Evolutionary conservation across 2,113 vertebrate genomes (phyloP).

Genomic region (Callopanchax toddi): DNA sequence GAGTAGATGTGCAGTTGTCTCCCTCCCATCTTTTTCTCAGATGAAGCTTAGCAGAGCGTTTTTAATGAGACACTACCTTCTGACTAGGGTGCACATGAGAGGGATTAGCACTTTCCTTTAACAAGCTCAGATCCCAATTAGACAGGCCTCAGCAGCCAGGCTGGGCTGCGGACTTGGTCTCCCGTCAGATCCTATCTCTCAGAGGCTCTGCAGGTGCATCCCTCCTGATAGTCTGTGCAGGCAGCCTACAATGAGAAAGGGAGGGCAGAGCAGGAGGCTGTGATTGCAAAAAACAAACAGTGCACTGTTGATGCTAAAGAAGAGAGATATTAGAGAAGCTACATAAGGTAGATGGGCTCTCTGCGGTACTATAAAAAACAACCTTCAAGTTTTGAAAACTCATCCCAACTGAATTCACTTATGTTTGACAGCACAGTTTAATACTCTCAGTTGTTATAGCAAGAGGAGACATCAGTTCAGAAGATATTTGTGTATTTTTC

Average conservation of each 20-base stretch:
- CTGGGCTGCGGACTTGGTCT: conserved; percentile 36
- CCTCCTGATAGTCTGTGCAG: conserved; percentile 44
- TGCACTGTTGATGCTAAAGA: conserved; percentile 43
- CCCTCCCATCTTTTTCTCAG: conserved; percentile 63
- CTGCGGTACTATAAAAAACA: conserved; percentile 27
- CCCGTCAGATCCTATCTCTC: conserved; percentile 63
- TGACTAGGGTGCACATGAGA: conserved; percentile 81
- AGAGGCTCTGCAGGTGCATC: conserved; percentile 65
- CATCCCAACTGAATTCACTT: neutral
- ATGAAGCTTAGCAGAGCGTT: conserved; percentile 62
- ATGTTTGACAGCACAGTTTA: no score
- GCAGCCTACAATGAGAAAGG: conserved; percentile 29
- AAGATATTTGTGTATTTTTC: neutral
- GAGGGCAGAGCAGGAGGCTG: conserved; percentile 48
- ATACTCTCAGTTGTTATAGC: neutral
- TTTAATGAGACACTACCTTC: conserved; percentile 80
- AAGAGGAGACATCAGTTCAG: neutral
- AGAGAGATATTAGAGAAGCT: conserved; percentile 45
- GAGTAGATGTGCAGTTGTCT: conserved; percentile 43
- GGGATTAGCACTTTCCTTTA: conserved; percentile 79
- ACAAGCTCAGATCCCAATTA: conserved; percentile 81
- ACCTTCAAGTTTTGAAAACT: conserved; percentile 3
- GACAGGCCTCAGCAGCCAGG: conserved; percentile 72
- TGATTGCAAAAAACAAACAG: conserved; percentile 63
- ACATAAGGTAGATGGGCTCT: conserved; percentile 39